Conservation (phyloP, 2,888 invertebrate species). For the Amphipyra berbera region DNA sequence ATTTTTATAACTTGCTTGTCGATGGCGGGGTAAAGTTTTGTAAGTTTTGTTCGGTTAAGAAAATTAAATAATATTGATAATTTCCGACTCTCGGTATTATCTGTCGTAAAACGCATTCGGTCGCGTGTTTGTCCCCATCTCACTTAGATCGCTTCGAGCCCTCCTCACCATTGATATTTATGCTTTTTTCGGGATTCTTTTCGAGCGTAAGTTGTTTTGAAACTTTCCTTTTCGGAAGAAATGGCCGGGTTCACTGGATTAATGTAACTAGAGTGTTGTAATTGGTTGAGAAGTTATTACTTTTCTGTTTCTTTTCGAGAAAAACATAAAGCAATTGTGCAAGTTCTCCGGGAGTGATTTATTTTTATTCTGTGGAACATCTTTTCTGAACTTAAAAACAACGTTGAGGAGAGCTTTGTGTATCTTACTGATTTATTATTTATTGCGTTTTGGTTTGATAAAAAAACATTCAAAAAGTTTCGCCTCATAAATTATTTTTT, state of each 20-base stretch:
- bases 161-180: conserved; percentile 84
- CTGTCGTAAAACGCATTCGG: conserved; percentile 80
- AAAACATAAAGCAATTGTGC: conserved; percentile 83
- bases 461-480: conserved; percentile 68
- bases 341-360: conserved; percentile 79
- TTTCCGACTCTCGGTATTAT: conserved; percentile 76
- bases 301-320: conserved; percentile 80
- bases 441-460: conserved; percentile 69
- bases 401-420: conserved; percentile 71
- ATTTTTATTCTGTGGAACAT: conserved; percentile 78
- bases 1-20: conserved; percentile 43
- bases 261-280: conserved; percentile 85
- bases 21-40: conserved; percentile 22
- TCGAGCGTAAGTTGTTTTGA: conserved; percentile 80
- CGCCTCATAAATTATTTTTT: conserved; percentile 60
- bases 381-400: conserved; percentile 77
- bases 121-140: conserved; percentile 72
- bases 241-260: conserved; percentile 78
- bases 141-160: conserved; percentile 75
- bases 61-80: conserved; percentile 75
- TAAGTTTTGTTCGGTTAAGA: conserved; percentile 41
- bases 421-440: conserved; percentile 75
- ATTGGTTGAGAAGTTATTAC: conserved; percentile 85
- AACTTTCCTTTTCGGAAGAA: conserved; percentile 81
- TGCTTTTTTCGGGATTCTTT: conserved; percentile 80